These are phyloP conservation scores for Corythaixoides concolor DNA, from an alignment of 2,113 vertebrate genomes.

Conservation along the genomic window DNA sequence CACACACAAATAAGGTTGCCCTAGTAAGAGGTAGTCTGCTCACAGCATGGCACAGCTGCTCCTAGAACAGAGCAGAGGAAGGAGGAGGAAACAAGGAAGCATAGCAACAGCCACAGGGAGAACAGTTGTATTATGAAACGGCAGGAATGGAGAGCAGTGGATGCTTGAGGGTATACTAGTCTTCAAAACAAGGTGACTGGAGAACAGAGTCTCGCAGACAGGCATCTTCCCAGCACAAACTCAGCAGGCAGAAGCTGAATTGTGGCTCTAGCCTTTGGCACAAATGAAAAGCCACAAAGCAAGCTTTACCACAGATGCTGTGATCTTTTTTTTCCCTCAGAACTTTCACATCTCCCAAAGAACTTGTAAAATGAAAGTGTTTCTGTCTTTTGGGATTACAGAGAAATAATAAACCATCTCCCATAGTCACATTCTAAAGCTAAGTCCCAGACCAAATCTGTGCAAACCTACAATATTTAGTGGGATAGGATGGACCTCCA, in stretches of 20 bases:
- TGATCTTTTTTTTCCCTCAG: not conserved
- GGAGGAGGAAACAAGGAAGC: not conserved
- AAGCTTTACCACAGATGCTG: not conserved
- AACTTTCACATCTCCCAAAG: not conserved
- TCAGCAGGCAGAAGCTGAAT: not conserved
- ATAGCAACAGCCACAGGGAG: not conserved
- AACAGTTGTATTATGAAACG: not conserved
- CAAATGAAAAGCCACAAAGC: not conserved
- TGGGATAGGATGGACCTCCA: not conserved
- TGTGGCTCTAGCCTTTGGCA: not conserved
- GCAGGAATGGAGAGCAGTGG: not conserved
- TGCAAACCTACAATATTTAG: not conserved
- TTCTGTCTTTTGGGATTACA: not conserved
- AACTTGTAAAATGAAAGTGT: not conserved
- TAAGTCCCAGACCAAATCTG: not conserved
- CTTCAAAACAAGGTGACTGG: slow-evolving; percentile 20
- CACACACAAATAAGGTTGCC: not conserved
- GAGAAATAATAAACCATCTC: not conserved
- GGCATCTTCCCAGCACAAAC: not conserved
- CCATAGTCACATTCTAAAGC: not conserved
- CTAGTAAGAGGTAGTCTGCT: not conserved
- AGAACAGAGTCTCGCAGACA: not conserved
- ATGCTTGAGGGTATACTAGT: not conserved
- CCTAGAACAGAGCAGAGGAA: not conserved
- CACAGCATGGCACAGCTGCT: not conserved